Base-by-base conservation (phyloP, 1,140 invertebrate genomes). In the Idris sp. region DNA sequence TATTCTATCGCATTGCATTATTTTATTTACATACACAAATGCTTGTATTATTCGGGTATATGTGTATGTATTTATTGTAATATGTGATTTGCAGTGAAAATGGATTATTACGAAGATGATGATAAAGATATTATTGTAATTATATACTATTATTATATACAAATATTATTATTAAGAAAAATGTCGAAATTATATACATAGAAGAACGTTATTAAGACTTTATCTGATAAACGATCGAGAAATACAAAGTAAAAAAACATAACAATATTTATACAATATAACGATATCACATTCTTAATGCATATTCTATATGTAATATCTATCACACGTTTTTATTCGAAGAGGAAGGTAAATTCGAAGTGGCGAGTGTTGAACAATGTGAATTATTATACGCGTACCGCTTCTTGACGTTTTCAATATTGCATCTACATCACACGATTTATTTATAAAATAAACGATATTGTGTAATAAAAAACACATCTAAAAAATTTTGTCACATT, bases 371-470 rank as follows among this genome's bases (percentile, higher is more conserved):
- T 86, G 77, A 83, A 79, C 48, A 83, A 84, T 86, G 79, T 83
- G 78, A 85, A 83, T 84, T 86, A 81, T 87, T 86, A 86, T 86
- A 85, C 77, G 81, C 86, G 78, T 87, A 86, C 80, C 78, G 85
- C 85, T 87, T 88, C 82, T 86, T 88, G 83, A 85, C 84, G 84
- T 88, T 86, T 86, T 86, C 85, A 87, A 86, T 87, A 86, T 85
- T 86, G 84, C 86, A 87, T 87, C 86, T 83, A 84, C 85, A 87
- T 86, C 80, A 81, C 85, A 88, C 83, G 81, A 87, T 87, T 88
- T 84, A 88, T 88, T 88, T 86, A 88, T 87, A 87, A 87, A 73
- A 87, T 86, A 86, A 88, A 88, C 80, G 74, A 86, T 85, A 86
- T 85, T 84, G 81, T 85, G 81, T 81, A 81, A 83, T 68, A 68